phyloP scores from a whole-genome alignment of 2,888 invertebrate species.

The Oxycera nigricornis region DNA sequence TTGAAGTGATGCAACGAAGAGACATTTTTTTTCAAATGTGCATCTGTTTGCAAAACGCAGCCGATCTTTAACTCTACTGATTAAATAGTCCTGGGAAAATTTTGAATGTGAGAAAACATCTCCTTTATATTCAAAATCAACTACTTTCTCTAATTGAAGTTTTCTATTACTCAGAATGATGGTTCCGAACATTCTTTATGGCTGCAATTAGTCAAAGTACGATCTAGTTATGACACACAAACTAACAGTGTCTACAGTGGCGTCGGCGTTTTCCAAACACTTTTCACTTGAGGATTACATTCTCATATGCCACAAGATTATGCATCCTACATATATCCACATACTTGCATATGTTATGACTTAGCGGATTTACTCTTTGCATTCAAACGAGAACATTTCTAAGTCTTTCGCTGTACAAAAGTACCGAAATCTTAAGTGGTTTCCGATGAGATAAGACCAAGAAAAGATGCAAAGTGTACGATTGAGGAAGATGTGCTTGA shows the following conservation, averaged over 20 bases:
- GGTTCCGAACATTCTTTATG: slow-evolving; percentile 11
- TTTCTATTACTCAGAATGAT: slow-evolving; percentile 13
- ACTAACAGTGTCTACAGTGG: neutral
- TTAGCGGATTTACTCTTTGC: slow-evolving; percentile 26
- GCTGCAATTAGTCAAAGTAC: slow-evolving; percentile 38
- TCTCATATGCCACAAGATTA: too few species aligned
- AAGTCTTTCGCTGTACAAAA: neutral
- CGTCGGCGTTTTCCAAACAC: slow-evolving; percentile 30
- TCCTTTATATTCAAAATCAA: neutral
- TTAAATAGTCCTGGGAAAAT: neutral
- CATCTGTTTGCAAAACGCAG: too few species aligned
- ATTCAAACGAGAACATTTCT: neutral
- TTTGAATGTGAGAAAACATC: neutral
- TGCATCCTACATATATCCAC: too few species aligned
- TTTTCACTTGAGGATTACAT: slow-evolving; percentile 9
- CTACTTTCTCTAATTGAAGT: slow-evolving; percentile 27
- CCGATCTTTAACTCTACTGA: too few species aligned
- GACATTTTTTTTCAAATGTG: too few species aligned
- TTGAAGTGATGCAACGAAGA: too few species aligned
- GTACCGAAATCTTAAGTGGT: slow-evolving; percentile 39
- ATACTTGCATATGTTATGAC: slow-evolving; percentile 3
- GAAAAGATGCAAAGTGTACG: slow-evolving; percentile 18
- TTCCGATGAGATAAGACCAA: slow-evolving; percentile 39
- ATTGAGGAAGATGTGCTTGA: slow-evolving; percentile 24
- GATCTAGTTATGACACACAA: neutral